Evolutionary conservation across 2,113 vertebrate genomes (phyloP), one percentile per base, ranked within the genome.

Genomic region (Leptodactylus fuscus): DNA sequence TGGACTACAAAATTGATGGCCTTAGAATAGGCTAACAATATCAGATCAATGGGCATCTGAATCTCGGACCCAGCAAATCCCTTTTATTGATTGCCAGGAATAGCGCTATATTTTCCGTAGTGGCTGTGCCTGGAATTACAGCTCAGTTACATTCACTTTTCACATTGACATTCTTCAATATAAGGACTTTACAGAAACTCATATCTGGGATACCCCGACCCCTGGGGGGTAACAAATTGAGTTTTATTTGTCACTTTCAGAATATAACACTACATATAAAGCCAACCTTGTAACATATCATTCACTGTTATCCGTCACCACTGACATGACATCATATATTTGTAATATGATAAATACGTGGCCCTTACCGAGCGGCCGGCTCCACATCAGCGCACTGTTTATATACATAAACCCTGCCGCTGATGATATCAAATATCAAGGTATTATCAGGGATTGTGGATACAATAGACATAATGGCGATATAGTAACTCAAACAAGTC

Each of bases 401-500:
- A 49, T 53, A 29, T 77, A 38, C 71, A 49, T 9, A 22, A 4
- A 4, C 3, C 6, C 18, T 29, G 34, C 7, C 81, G 32, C 55
- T 41, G n/a, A 74, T 44, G 24, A 36, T 22, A 34, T 34, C 13
- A 32, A 46, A 55, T 85, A 77, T 18, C 36, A 27, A 22, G 27
- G 41, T 69, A 78, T 85, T 65, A 85, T 84, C 41, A 48, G 22
- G 6, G 1, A 24, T 24, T 4, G 38, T 8, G 18, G 27, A 62
- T 65, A 83, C 82, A 83, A 83, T 83, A 32, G 15, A 48, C 16
- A 24, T 24, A 36, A 38, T 18, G 49, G 13, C 2, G 20, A 77
- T 77, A 60, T 10, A 51, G 73, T 11, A 78, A 77, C 58, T 53
- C 82, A 76, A 49, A 77, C 82, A 78, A 78, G 82, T 51, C 74